A percentile compares a stretch with the other conserved stretches of the same genome.
Conservation (phyloP, 2,888 invertebrate species). For the Apodemia duryi region DNA sequence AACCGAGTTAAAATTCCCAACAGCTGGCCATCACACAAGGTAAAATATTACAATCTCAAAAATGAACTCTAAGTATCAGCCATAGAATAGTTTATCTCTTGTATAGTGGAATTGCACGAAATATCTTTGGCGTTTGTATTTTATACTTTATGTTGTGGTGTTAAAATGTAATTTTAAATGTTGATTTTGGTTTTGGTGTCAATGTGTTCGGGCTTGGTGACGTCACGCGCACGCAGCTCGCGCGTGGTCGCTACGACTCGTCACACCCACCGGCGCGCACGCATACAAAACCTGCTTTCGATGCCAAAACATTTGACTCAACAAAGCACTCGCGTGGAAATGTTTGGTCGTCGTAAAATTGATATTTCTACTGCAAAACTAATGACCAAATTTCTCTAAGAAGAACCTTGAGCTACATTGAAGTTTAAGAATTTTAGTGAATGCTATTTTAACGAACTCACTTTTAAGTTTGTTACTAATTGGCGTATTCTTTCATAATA, state of each 20-base stretch:
- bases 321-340: background rate
- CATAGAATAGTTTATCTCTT: background rate
- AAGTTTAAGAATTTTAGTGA: background rate
- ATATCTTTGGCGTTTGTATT: background rate
- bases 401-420: background rate
- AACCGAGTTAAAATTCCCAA: constrained; percentile 15
- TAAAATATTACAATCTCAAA: background rate
- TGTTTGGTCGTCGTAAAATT: background rate
- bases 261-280: constrained; percentile 33
- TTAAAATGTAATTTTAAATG: constrained; percentile 14
- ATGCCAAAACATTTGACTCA: constrained; percentile 21
- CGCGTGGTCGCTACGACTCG: constrained; percentile 35
- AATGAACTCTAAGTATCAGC: background rate
- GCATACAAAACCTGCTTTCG: constrained; percentile 22
- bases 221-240: constrained; percentile 43
- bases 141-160: background rate
- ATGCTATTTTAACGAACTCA: background rate
- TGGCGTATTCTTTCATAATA: too few species aligned
- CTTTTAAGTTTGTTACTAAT: background rate
- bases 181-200: constrained; percentile 28
- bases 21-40: constrained; percentile 13
- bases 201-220: constrained; percentile 43
- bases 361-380: background rate
- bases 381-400: background rate
- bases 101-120: background rate